Percentiles rank a stretch among this genome's conserved stretches.
Evolutionary conservation across 1,140 invertebrate species (phyloP).

Genomic region (Hyles euphorbiae): DNA sequence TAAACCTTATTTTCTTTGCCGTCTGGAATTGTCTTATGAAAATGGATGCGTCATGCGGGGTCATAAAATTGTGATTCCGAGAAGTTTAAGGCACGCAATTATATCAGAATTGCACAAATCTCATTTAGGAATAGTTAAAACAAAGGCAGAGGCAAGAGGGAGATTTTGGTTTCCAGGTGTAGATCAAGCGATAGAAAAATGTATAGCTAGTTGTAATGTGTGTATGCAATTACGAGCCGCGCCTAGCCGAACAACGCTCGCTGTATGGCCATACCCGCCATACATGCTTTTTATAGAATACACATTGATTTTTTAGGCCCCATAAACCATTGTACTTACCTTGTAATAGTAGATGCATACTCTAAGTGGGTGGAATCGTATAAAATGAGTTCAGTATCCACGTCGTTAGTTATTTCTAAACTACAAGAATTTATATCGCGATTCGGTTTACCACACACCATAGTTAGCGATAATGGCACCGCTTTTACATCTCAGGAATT

Average conservation of each 20-base stretch:
- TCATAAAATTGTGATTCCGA: no score
- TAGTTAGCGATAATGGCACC: slow-evolving; percentile 29
- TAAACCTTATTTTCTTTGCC: slow-evolving; percentile 5
- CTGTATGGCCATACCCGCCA: slow-evolving; percentile 30
- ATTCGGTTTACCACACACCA: slow-evolving; percentile 18
- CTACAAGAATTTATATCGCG: slow-evolving; percentile 14
- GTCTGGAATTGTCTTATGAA: not conserved
- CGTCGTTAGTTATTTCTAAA: slow-evolving; percentile 3
- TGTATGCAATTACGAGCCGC: slow-evolving; percentile 7
- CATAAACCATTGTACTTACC: slow-evolving; percentile 31
- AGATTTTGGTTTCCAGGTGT: slow-evolving; percentile 66
- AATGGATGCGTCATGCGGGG: no score
- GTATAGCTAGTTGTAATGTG: slow-evolving; percentile 8
- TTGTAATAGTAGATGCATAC: slow-evolving; percentile 20
- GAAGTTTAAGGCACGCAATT: not conserved
- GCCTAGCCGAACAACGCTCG: slow-evolving; percentile 8
- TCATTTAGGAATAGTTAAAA: slow-evolving; percentile 6
- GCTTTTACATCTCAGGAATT: slow-evolving; percentile 22
- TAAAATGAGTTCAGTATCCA: slow-evolving; percentile 14
- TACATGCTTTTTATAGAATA: slow-evolving; percentile 30
- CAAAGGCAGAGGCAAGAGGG: not conserved
- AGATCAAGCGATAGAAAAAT: slow-evolving; percentile 52
- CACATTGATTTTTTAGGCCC: slow-evolving; percentile 45
- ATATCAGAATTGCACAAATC: slow-evolving; percentile 6
- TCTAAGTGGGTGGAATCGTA: slow-evolving; percentile 27